Percentiles rank a stretch among this genome's conserved stretches.
These are phyloP conservation scores for Galagoides demidoff DNA, from an alignment of 2,797 vertebrate genomes.

Conservation along the genomic window DNA sequence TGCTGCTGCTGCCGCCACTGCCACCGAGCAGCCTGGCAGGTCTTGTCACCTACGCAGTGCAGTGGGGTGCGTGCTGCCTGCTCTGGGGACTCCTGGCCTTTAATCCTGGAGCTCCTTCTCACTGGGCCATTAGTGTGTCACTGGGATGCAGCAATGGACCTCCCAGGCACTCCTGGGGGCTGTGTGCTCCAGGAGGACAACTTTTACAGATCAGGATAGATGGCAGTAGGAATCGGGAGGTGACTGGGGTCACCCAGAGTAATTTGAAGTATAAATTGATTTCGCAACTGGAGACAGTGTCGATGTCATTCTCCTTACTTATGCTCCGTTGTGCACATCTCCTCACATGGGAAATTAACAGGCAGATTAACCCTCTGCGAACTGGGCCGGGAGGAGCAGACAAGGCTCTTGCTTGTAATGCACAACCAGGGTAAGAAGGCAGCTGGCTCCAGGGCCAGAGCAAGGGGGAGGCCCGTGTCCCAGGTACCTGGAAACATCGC, in stretches of 20 bases:
- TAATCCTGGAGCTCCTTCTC: not conserved
- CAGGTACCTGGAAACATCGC: not conserved
- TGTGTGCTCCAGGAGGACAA: conserved; percentile 39
- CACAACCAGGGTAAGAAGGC: not conserved
- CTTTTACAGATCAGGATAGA: conserved; percentile 62
- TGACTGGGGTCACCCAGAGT: conserved; percentile 50
- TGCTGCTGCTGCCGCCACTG: not conserved
- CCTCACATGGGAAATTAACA: conserved; percentile 83
- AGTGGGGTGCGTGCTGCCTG: not conserved
- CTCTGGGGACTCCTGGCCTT: conserved; percentile 29
- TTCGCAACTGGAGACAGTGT: conserved; percentile 72
- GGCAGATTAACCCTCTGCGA: conserved; percentile 70
- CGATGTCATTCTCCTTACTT: conserved; percentile 59
- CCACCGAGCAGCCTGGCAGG: not conserved
- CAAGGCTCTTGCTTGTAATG: not conserved
- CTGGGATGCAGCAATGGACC: conserved; percentile 15
- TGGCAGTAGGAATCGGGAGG: conserved; percentile 41
- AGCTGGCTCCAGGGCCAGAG: not conserved
- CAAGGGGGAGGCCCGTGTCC: not conserved
- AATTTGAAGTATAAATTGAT: conserved; percentile 75
- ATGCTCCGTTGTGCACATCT: conserved; percentile 68
- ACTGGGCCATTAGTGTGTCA: conserved; percentile 23
- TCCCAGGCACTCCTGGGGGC: not conserved
- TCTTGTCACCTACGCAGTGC: not conserved
- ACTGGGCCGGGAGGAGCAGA: conserved; percentile 64